Conservation (phyloP, 2,888 invertebrate species). For the Aspidiotus destructor region DNA sequence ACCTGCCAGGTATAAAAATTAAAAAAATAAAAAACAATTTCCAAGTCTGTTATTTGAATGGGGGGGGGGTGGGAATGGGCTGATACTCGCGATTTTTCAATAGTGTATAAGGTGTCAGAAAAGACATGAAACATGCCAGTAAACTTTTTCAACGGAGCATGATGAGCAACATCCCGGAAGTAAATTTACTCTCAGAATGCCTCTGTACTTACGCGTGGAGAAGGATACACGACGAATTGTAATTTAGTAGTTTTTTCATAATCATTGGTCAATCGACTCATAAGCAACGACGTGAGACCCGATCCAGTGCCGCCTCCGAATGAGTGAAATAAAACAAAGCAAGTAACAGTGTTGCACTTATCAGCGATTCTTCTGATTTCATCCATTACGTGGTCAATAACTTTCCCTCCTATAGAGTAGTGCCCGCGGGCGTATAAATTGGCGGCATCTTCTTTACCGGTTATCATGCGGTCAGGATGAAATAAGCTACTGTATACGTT, state of each 20-base stretch:
- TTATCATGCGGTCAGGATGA: constrained; percentile 31
- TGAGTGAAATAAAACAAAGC: constrained; percentile 46
- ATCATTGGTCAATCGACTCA: constrained; percentile 21
- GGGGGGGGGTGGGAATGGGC: no score
- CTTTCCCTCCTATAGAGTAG: constrained; percentile 26
- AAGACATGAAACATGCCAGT: no score
- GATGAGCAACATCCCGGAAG: no score
- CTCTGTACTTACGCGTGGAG: constrained; percentile 40
- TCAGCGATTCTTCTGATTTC: constrained; percentile 57
- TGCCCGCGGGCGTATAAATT: constrained; percentile 29
- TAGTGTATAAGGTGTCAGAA: no score
- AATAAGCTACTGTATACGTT: constrained; percentile 26
- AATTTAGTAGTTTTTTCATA: constrained; percentile 53
- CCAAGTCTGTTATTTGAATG: no score
- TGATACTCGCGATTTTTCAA: no score
- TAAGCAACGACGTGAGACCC: constrained; percentile 57
- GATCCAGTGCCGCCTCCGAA: constrained; percentile 72
- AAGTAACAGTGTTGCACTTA: constrained; percentile 51
- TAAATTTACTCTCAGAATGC: no score
- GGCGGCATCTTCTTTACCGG: constrained; percentile 33
- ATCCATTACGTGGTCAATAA: constrained; percentile 56
- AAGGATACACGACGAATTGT: constrained; percentile 40
- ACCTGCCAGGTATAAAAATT: no score
- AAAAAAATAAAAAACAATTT: no score
- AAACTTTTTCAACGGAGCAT: no score